phyloP scores from a whole-genome alignment of 2,888 invertebrate genomes.

The Heteromyza rotundicornis region DNA sequence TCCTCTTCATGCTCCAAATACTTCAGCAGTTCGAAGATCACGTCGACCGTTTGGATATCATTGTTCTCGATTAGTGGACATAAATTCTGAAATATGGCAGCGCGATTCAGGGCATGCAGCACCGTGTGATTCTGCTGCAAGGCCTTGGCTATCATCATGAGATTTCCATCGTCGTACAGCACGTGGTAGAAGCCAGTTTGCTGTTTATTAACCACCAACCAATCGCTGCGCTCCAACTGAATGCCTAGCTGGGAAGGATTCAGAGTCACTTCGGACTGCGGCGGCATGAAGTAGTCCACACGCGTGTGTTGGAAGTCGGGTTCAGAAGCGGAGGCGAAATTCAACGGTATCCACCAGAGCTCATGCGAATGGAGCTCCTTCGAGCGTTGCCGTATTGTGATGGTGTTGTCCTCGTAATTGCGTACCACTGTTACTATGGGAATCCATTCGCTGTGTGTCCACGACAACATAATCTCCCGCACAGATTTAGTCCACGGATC shows the following conservation, averaged over 20 bases:
- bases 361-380: slow-evolving; percentile 40
- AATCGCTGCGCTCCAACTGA: slow-evolving; percentile 45
- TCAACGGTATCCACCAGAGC: slow-evolving; percentile 58
- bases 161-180: slow-evolving; percentile 73
- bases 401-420: slow-evolving; percentile 64
- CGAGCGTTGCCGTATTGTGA: slow-evolving; percentile 66
- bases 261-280: slow-evolving; percentile 43
- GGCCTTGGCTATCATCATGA: slow-evolving; percentile 70
- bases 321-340: slow-evolving; percentile 49
- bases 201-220: slow-evolving; percentile 59
- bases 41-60: slow-evolving; percentile 64
- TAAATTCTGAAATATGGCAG: slow-evolving; percentile 85
- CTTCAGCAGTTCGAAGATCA: slow-evolving; percentile 65
- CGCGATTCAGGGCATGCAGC: slow-evolving; percentile 79
- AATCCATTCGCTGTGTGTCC: slow-evolving; percentile 69
- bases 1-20: slow-evolving; percentile 70
- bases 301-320: slow-evolving; percentile 47
- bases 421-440: slow-evolving; percentile 66
- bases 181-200: slow-evolving; percentile 67
- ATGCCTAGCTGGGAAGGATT: slow-evolving; percentile 43
- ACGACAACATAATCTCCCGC: slow-evolving; percentile 66
- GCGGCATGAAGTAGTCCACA: slow-evolving; percentile 54
- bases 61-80: slow-evolving; percentile 67
- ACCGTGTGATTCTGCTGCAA: slow-evolving; percentile 68
- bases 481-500: slow-evolving; percentile 54